Conservation (phyloP, 2,888 invertebrate genomes). For the Dynastes hyllus region DNA sequence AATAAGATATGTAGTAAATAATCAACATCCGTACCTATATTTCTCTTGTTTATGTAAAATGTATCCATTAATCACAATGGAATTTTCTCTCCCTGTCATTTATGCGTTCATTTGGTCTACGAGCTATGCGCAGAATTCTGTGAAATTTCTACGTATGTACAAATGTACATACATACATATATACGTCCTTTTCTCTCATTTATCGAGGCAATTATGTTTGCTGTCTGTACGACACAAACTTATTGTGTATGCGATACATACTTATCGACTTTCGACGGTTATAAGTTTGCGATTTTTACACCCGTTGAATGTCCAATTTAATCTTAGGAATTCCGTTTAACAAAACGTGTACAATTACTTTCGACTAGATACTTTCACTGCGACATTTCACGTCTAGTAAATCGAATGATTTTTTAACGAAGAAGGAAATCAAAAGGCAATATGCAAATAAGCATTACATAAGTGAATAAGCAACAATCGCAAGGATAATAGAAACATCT, state of each 20-base stretch:
- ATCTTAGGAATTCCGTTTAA: constrained; percentile 22
- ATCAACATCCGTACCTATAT: neutral
- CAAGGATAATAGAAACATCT: no score
- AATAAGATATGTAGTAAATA: neutral
- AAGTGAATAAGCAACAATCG: neutral
- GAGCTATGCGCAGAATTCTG: neutral
- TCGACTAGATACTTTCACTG: constrained; percentile 37
- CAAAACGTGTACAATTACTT: constrained; percentile 6
- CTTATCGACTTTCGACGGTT: constrained; percentile 32
- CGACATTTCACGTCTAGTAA: neutral
- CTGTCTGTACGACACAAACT: neutral
- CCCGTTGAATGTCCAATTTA: neutral
- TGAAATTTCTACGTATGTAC: neutral
- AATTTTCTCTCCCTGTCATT: neutral
- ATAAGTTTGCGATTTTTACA: constrained; percentile 27
- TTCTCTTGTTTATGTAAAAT: neutral
- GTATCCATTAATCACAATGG: neutral
- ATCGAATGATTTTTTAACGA: neutral
- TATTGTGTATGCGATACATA: constrained; percentile 10
- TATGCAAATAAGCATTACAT: neutral
- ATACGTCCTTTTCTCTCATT: neutral
- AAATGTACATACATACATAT: no score
- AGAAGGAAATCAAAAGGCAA: neutral
- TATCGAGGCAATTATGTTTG: neutral
- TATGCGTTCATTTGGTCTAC: neutral